These are phyloP conservation scores for Paramuricea clavata DNA, from an alignment of 92 coral and sea anemone species.

Conservation along the genomic window DNA sequence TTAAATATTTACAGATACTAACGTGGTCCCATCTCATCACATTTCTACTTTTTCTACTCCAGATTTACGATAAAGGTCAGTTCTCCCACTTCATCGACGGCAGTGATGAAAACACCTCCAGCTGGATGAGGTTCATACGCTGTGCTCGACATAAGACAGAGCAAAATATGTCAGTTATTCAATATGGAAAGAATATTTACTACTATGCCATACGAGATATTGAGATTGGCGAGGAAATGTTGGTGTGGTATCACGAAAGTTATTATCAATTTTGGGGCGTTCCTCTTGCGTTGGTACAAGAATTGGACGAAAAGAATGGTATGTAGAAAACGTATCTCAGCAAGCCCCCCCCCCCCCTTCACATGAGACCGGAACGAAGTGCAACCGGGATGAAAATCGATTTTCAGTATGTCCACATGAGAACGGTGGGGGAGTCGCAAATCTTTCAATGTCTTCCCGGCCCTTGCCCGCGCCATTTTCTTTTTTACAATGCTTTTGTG, in stretches of 20 bases:
- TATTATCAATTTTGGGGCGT: slow-evolving; percentile 89
- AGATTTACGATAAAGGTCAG: slow-evolving; percentile 83
- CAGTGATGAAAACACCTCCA: slow-evolving; percentile 83
- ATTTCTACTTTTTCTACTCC: background rate
- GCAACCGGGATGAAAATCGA: no score
- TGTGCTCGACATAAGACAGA: slow-evolving; percentile 91
- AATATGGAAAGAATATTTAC: slow-evolving; percentile 80
- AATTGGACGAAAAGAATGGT: slow-evolving; percentile 19
- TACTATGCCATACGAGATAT: slow-evolving; percentile 92
- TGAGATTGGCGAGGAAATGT: slow-evolving; percentile 77
- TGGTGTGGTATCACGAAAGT: slow-evolving; percentile 93
- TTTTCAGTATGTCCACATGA: no score
- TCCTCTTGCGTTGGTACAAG: slow-evolving; percentile 66
- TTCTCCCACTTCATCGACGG: slow-evolving; percentile 82
- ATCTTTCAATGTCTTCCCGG: no score
- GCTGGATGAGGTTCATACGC: slow-evolving; percentile 99
- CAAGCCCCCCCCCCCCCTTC: no score
- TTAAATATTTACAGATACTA: no score
- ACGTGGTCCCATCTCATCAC: background rate
- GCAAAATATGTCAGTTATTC: slow-evolving; percentile 88
- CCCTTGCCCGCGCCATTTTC: no score
- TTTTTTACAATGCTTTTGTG: no score
- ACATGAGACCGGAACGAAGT: no score
- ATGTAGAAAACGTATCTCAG: no score
- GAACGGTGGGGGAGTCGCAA: no score